A percentile compares a stretch with the other conserved stretches of the same genome.
phyloP scores from a whole-genome alignment of 2,888 invertebrate genomes.

The Anthophora plumipes region DNA sequence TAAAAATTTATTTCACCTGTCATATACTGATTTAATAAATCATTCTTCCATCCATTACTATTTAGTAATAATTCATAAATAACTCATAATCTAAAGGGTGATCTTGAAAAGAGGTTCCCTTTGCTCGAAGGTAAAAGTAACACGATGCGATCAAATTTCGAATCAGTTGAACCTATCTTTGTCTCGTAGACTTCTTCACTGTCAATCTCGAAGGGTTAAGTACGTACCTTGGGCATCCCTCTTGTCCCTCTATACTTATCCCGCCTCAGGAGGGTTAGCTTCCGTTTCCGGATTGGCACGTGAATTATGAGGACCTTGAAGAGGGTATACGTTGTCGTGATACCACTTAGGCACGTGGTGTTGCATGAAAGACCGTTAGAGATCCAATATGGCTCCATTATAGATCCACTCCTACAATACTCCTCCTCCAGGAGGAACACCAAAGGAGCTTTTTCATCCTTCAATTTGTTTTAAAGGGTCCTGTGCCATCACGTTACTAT shows the following conservation, averaged over 20 bases:
- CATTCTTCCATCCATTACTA: neutral
- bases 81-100: neutral
- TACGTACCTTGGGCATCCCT: conserved; percentile 63
- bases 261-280: conserved; percentile 75
- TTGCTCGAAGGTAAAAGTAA: neutral
- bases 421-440: conserved; percentile 66
- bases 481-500: neutral
- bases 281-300: conserved; percentile 83
- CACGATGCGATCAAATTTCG: conserved; percentile 75
- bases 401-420: conserved; percentile 55
- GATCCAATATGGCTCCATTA: conserved; percentile 53
- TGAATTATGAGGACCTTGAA: conserved; percentile 75
- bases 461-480: conserved; percentile 57
- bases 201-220: conserved; percentile 80
- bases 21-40: neutral
- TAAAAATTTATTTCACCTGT: neutral
- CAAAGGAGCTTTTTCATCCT: conserved; percentile 66
- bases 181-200: conserved; percentile 34
- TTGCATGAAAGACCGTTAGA: conserved; percentile 75
- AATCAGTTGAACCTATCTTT: conserved; percentile 60
- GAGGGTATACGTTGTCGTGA: conserved; percentile 76
- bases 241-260: conserved; percentile 59
- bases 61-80: neutral
- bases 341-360: conserved; percentile 83
- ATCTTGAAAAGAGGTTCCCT: neutral